Percentiles rank a stretch among this genome's conserved stretches.
phyloP scores from a whole-genome alignment of 2,797 vertebrate genomes.

The Neomorphus geoffroyi region DNA sequence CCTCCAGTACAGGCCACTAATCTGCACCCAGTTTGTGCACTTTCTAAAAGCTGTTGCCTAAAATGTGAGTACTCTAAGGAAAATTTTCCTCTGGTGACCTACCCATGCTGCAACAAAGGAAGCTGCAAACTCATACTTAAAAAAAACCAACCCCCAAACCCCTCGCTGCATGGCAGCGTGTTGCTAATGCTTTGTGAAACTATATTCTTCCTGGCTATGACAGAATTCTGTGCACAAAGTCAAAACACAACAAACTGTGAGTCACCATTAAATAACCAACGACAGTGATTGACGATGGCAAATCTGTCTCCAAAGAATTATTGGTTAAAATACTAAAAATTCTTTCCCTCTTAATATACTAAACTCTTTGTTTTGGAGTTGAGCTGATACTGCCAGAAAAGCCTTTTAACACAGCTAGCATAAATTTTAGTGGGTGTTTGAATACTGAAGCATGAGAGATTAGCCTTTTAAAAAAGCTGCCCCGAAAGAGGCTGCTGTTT shows the following conservation, averaged over 20 bases:
- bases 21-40: not conserved
- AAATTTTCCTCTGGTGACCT: not conserved
- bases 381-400: conserved; percentile 31
- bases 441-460: not conserved
- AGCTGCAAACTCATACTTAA: not conserved
- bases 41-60: not conserved
- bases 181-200: not conserved
- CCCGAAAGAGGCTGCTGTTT: conserved; percentile 8
- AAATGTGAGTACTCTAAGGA: not conserved
- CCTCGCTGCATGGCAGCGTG: not conserved
- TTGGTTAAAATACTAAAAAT: conserved; percentile 31
- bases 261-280: conserved; percentile 9
- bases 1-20: not conserved
- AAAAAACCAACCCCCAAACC: not conserved
- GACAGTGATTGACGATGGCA: not conserved
- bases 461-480: not conserved
- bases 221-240: not conserved
- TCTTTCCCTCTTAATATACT: conserved; percentile 21
- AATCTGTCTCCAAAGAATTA: conserved; percentile 16
- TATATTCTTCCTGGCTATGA: not conserved
- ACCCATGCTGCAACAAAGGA: not conserved
- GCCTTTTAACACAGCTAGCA: conserved; percentile 4
- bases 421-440: not conserved
- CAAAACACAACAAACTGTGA: not conserved
- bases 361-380: not conserved